Conservation (phyloP, 2,888 invertebrate species). For the Scrobipalpa atriplicella region DNA sequence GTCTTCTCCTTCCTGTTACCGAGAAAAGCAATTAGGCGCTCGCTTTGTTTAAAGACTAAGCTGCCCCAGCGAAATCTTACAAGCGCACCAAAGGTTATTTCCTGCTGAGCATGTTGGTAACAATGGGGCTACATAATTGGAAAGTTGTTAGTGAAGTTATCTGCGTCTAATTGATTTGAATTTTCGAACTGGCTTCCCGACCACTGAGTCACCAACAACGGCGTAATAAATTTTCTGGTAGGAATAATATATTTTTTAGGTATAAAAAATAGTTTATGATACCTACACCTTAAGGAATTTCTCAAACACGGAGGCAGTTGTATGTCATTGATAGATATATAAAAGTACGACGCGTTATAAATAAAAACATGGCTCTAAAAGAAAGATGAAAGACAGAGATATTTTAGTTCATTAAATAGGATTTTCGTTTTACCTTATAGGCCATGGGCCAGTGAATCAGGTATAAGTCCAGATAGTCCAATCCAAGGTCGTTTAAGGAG, state of each 20-base stretch:
- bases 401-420: too few relatives aligned
- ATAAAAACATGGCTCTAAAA: not conserved
- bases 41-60: slow-evolving; percentile 15
- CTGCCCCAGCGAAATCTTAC: slow-evolving; percentile 6
- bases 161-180: not conserved
- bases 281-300: too few relatives aligned
- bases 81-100: slow-evolving; percentile 16
- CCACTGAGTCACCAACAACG: too few relatives aligned
- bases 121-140: not conserved
- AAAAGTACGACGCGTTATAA: too few relatives aligned
- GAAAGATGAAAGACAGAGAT: too few relatives aligned
- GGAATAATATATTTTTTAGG: too few relatives aligned
- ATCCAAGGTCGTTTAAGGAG: slow-evolving; percentile 86
- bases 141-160: not conserved
- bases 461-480: slow-evolving; percentile 91
- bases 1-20: slow-evolving; percentile 80
- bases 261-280: too few relatives aligned
- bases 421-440: slow-evolving; percentile 80
- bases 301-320: too few relatives aligned
- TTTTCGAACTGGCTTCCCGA: too few relatives aligned
- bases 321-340: too few relatives aligned
- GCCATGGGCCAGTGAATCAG: slow-evolving; percentile 94
- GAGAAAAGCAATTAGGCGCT: slow-evolving; percentile 31
- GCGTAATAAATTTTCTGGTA: too few relatives aligned
- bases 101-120: not conserved